Evolutionary conservation across 2,888 invertebrate genomes (phyloP).

Genomic region (Rhimphoctona megacephalus): DNA sequence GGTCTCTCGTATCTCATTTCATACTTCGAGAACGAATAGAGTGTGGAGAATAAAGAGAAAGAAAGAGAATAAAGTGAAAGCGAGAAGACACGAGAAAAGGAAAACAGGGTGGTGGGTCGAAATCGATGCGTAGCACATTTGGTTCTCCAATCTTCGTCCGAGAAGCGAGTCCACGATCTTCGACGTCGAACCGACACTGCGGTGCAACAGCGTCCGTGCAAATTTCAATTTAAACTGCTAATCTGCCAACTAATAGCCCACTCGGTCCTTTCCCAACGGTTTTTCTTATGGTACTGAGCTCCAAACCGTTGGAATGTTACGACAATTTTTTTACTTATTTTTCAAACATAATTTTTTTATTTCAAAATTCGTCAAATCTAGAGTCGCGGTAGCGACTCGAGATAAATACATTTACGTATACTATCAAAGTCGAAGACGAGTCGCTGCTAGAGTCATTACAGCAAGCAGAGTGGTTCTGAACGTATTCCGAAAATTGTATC

Average conservation of each 20-base stretch:
- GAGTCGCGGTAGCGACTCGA: too few relatives aligned
- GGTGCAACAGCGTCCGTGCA: slow-evolving; percentile 85
- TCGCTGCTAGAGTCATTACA: too few relatives aligned
- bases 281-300: slow-evolving; percentile 24
- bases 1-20: slow-evolving; percentile 81
- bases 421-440: too few relatives aligned
- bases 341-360: background rate
- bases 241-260: slow-evolving; percentile 84
- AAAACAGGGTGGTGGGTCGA: slow-evolving; percentile 72
- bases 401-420: too few relatives aligned
- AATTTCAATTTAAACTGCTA: slow-evolving; percentile 85
- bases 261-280: slow-evolving; percentile 67
- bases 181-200: slow-evolving; percentile 79
- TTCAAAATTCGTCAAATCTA: background rate
- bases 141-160: slow-evolving; percentile 81
- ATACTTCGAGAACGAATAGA: slow-evolving; percentile 74
- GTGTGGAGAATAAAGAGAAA: slow-evolving; percentile 49
- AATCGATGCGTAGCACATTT: slow-evolving; percentile 83
- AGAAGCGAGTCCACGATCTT: slow-evolving; percentile 51
- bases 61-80: slow-evolving; percentile 19
- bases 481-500: too few relatives aligned
- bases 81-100: slow-evolving; percentile 32
- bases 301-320: slow-evolving; percentile 5
- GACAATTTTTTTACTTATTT: background rate
- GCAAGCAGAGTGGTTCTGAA: too few relatives aligned